Evolutionary conservation across 2,888 invertebrate genomes (phyloP).

Genomic region (Danaus chrysippus): DNA sequence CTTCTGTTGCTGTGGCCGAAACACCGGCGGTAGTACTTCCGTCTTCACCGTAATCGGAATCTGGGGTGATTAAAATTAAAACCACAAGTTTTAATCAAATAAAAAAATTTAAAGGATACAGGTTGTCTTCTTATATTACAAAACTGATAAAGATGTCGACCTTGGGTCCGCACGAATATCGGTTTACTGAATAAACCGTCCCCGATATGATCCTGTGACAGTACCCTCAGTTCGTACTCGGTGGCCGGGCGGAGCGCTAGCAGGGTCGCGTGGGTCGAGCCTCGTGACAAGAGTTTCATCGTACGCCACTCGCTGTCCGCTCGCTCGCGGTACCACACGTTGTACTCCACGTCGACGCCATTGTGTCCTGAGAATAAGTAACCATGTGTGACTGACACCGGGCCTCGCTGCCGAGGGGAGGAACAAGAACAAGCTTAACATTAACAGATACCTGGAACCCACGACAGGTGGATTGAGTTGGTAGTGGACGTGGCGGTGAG

Average conservation of each 20-base stretch:
- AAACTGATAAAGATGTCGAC: conserved; percentile 32
- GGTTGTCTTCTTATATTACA: background rate
- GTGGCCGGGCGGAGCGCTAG: conserved; percentile 85
- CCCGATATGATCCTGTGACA: conserved; percentile 90
- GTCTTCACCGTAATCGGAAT: conserved; percentile 35
- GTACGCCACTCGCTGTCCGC: conserved; percentile 91
- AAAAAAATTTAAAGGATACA: background rate
- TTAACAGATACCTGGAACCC: conserved; percentile 82
- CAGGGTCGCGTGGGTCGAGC: conserved; percentile 88
- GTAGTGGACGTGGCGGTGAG: conserved; percentile 86
- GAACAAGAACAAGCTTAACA: no score
- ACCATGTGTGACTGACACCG: background rate
- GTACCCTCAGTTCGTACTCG: conserved; percentile 94
- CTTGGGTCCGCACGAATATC: conserved; percentile 85
- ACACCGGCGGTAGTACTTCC: conserved; percentile 36
- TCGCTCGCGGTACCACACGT: conserved; percentile 90
- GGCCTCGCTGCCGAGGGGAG: no score
- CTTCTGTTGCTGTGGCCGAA: conserved; percentile 32
- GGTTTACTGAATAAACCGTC: conserved; percentile 95
- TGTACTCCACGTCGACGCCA: conserved; percentile 88
- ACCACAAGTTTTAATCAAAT: background rate
- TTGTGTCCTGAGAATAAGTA: conserved; percentile 79
- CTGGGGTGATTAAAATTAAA: conserved; percentile 18
- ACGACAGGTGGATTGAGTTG: conserved; percentile 86
- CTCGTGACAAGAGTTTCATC: conserved; percentile 84